A percentile compares a stretch with the other conserved stretches of the same genome.
phyloP scores from a whole-genome alignment of 35 echinoderm and acorn worm species.

The Heliocidaris tuberculata region DNA sequence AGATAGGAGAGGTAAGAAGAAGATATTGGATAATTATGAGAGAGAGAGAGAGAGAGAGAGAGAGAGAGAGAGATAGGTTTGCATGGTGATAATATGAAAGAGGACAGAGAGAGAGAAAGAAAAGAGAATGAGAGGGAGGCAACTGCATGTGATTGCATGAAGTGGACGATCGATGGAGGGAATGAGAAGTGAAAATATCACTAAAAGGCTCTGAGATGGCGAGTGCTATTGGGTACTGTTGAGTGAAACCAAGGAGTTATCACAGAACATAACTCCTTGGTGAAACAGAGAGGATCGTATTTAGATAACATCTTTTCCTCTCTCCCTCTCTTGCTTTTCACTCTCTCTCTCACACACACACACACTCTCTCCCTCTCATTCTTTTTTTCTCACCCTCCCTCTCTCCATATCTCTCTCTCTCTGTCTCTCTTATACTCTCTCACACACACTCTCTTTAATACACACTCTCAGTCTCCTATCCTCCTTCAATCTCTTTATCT shows the following conservation, averaged over 20 bases:
- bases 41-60: background rate
- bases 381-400: background rate
- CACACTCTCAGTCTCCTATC: background rate
- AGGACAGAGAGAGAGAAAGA: slow-evolving; percentile 14
- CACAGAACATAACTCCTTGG: too few species aligned
- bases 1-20: background rate
- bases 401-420: background rate
- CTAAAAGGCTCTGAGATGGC: background rate
- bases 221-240: background rate
- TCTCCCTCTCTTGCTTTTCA: background rate
- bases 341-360: background rate
- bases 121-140: background rate
- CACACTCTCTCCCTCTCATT: background rate
- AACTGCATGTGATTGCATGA: background rate
- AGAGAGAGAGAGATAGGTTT: background rate
- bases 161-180: background rate
- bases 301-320: background rate
- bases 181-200: background rate
- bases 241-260: too few species aligned
- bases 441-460: background rate
- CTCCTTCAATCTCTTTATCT: background rate
- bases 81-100: background rate
- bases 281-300: background rate
- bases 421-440: background rate
- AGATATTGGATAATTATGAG: too few species aligned